Percentiles rank a stretch among this genome's conserved stretches.
Conservation (phyloP, 2,797 vertebrate species). For the Petrocephalus sullivani region DNA sequence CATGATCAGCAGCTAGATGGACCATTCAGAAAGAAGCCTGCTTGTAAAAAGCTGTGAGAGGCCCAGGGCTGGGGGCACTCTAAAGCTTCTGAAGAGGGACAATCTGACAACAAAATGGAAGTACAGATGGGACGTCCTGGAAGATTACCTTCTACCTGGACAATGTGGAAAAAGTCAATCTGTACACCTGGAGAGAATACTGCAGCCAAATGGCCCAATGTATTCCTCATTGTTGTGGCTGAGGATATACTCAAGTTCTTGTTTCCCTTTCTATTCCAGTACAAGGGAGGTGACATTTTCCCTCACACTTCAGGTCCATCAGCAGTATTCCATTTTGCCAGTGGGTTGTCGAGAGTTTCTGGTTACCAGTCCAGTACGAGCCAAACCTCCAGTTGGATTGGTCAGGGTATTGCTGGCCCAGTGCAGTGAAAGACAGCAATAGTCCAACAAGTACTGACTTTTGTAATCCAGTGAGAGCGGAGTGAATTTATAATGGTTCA, state of each 20-base stretch:
- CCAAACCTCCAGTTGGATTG: neutral
- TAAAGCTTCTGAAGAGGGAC: neutral
- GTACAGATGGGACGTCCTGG: neutral
- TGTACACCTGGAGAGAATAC: neutral
- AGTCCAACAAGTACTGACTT: constrained; percentile 6
- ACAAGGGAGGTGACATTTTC: neutral
- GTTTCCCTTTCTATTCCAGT: neutral
- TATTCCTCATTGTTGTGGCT: neutral
- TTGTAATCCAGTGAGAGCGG: neutral
- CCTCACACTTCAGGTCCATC: neutral
- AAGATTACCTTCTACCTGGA: neutral
- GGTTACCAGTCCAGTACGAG: neutral
- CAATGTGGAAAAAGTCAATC: neutral
- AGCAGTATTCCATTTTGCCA: neutral
- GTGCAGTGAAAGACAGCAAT: neutral
- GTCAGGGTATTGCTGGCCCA: neutral
- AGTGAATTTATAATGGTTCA: constrained; percentile 20
- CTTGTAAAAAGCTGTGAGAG: neutral
- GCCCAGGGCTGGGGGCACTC: neutral
- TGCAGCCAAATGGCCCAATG: neutral
- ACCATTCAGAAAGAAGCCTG: neutral
- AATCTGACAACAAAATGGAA: neutral
- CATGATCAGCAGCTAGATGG: neutral
- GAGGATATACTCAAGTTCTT: neutral
- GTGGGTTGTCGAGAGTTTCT: neutral